A percentile compares a stretch with the other conserved stretches of the same genome.
phyloP scores from a whole-genome alignment of 2,797 vertebrate species.

The Syndactyla subalaris region DNA sequence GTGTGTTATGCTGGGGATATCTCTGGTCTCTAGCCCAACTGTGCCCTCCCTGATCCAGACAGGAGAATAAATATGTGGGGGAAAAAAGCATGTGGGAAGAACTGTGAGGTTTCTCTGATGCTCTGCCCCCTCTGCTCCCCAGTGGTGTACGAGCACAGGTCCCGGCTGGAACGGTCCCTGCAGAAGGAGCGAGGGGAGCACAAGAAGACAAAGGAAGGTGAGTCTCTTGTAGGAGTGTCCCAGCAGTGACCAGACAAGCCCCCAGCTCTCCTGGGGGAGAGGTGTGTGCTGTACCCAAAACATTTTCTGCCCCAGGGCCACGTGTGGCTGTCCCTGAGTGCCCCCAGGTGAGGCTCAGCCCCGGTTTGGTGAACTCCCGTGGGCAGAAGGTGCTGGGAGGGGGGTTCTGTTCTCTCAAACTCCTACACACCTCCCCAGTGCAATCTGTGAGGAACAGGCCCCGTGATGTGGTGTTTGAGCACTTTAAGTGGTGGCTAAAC shows the following conservation, averaged over 20 bases:
- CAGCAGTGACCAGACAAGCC: background rate
- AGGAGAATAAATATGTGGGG: rapidly evolving
- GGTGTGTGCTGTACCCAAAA: background rate
- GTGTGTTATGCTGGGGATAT: rapidly evolving
- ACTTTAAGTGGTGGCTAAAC: background rate
- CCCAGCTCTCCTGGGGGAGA: background rate
- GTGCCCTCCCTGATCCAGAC: background rate
- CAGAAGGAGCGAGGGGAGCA: constrained; percentile 79
- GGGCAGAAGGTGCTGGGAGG: background rate
- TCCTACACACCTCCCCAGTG: background rate
- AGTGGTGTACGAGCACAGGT: constrained; percentile 80
- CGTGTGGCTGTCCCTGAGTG: background rate
- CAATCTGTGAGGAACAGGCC: background rate
- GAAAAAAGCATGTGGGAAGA: rapidly evolving
- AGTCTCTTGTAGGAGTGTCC: background rate
- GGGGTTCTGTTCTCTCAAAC: background rate
- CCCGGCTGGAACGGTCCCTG: constrained; percentile 75
- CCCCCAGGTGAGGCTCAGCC: background rate
- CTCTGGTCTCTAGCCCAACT: rapidly evolving
- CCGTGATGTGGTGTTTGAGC: background rate
- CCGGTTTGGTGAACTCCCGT: background rate
- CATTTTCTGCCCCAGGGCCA: background rate
- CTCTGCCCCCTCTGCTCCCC: background rate
- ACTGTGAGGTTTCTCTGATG: background rate
- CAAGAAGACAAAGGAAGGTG: constrained; percentile 81